A percentile compares a stretch with the other conserved stretches of the same genome.
Conservation (phyloP, 2,888 invertebrate genomes). For the Tridacna crocea region DNA sequence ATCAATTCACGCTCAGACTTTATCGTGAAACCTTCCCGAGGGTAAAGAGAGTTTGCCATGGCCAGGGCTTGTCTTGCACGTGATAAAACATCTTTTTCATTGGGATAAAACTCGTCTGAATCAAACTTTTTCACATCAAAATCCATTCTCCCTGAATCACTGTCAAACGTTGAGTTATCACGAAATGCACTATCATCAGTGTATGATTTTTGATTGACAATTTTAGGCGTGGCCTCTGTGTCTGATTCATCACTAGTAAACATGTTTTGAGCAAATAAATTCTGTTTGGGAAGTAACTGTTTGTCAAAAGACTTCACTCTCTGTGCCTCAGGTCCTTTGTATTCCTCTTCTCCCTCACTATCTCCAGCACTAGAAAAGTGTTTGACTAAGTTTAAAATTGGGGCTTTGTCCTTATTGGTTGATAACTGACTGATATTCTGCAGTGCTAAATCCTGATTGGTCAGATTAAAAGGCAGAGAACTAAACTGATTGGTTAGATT, state of each 20-base stretch:
- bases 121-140: slow-evolving; percentile 28
- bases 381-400: slow-evolving; percentile 50
- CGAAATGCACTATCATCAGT: slow-evolving; percentile 62
- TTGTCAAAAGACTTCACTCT: slow-evolving; percentile 16
- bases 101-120: slow-evolving; percentile 28
- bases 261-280: slow-evolving; percentile 34
- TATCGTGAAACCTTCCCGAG: slow-evolving; percentile 29
- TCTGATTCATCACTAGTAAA: slow-evolving; percentile 49
- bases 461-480: slow-evolving; percentile 69
- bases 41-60: slow-evolving; percentile 66
- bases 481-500: slow-evolving; percentile 73
- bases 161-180: slow-evolving; percentile 35
- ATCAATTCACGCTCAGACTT: too few relatives aligned
- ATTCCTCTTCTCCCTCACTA: slow-evolving; percentile 30
- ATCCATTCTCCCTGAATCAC: slow-evolving; percentile 41
- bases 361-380: slow-evolving; percentile 39
- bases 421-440: slow-evolving; percentile 39
- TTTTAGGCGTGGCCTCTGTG: slow-evolving; percentile 46
- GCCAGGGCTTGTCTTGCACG: slow-evolving; percentile 67
- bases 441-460: slow-evolving; percentile 53
- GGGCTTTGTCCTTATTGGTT: slow-evolving; percentile 40
- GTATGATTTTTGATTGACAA: slow-evolving; percentile 23
- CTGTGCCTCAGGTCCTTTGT: not conserved
- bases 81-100: slow-evolving; percentile 66
- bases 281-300: slow-evolving; percentile 50